Evolutionary conservation across 64 coral and sea anemone species (phyloP).

Genomic region (Cladopsammia gracilis): DNA sequence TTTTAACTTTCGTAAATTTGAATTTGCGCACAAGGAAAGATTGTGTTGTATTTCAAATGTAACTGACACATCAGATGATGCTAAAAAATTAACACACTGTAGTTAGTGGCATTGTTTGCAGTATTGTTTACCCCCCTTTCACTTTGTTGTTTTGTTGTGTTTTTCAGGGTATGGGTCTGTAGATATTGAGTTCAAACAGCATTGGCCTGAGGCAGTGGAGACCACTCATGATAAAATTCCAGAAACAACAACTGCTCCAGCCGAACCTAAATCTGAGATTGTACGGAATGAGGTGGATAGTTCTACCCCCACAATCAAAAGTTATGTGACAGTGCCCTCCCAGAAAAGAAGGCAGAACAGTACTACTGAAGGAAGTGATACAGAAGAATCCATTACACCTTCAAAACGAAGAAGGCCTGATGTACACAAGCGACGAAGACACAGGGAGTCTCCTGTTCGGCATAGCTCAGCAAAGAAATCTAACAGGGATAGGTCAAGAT

Average conservation of each 20-base stretch:
- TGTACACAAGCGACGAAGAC: not conserved
- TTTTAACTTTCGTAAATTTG: too few species aligned
- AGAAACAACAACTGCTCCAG: too few species aligned
- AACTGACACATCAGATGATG: too few species aligned
- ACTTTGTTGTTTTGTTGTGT: not conserved
- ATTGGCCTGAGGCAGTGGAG: not conserved
- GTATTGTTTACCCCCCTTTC: not conserved
- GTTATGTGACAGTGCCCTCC: not conserved
- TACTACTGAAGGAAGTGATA: not conserved
- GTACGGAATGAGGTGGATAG: not conserved
- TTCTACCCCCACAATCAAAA: not conserved
- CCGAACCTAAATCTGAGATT: not conserved
- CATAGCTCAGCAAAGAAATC: not conserved
- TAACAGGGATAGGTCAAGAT: not conserved
- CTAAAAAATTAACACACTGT: too few species aligned
- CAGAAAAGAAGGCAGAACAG: not conserved
- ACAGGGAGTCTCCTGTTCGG: not conserved
- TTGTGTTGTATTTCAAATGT: too few species aligned
- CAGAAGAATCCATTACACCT: not conserved
- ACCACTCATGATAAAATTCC: not conserved
- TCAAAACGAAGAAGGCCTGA: not conserved
- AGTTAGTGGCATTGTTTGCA: too few species aligned
- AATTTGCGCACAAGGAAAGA: too few species aligned
- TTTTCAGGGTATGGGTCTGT: not conserved
- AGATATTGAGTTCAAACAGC: slow-evolving; percentile 18